Evolutionary conservation across 2,888 invertebrate species (phyloP).

Genomic region (Sialis fuliginosa): DNA sequence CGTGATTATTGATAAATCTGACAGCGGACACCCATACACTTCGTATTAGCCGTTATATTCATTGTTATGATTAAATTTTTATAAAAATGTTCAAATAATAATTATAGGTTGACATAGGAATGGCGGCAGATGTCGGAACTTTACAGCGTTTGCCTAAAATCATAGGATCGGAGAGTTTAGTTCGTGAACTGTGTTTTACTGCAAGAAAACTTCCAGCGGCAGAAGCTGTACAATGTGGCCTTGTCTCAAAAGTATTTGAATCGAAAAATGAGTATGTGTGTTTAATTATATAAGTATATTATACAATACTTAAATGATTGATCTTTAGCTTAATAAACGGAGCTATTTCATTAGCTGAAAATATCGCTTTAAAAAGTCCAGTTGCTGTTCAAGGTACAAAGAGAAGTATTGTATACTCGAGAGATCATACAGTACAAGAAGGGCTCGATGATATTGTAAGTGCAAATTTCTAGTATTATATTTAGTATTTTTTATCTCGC

Average conservation of each 20-base stretch:
- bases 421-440: conserved; percentile 73
- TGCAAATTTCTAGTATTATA: conserved; percentile 17
- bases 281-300: not conserved
- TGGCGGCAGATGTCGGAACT: conserved; percentile 92
- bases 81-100: not conserved
- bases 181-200: conserved; percentile 75
- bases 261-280: conserved; percentile 42
- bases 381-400: conserved; percentile 91
- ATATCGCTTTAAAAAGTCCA: conserved; percentile 79
- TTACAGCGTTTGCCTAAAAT: conserved; percentile 85
- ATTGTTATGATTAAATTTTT: conserved; percentile 1
- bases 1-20: too few species aligned
- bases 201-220: conserved; percentile 61
- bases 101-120: conserved; percentile 46
- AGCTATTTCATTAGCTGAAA: conserved; percentile 54
- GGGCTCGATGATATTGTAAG: conserved; percentile 84
- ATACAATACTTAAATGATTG: not conserved
- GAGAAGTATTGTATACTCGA: conserved; percentile 61
- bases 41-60: not conserved
- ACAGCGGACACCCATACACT: too few species aligned
- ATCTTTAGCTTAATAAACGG: conserved; percentile 46
- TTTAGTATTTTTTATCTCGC: too few species aligned
- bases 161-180: conserved; percentile 73
- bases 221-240: conserved; percentile 67
- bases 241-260: conserved; percentile 61